Conservation (phyloP, 1,140 invertebrate species). For the Centruroides sculpturatus region DNA sequence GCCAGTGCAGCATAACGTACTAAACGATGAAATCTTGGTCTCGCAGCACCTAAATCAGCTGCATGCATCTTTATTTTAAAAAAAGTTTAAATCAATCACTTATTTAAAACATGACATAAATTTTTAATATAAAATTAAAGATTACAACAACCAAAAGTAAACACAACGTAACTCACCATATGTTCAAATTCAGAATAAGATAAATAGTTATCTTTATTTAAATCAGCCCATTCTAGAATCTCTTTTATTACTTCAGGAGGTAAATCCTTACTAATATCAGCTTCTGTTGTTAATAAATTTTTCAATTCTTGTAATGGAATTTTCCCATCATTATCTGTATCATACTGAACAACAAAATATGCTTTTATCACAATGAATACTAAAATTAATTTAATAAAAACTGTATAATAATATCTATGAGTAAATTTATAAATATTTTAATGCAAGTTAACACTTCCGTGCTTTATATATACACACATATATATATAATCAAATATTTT, state of each 20-base stretch:
- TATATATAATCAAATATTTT: too few species aligned
- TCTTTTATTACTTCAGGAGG: constrained; percentile 50
- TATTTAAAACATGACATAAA: too few species aligned
- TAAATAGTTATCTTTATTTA: constrained; percentile 51
- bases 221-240: constrained; percentile 53
- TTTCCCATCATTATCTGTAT: constrained; percentile 52
- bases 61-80: constrained; percentile 7
- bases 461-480: too few species aligned
- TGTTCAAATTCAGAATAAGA: constrained; percentile 62
- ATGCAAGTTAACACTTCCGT: too few species aligned
- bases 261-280: constrained; percentile 47
- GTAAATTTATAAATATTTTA: too few species aligned
- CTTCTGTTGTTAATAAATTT: constrained; percentile 42
- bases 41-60: constrained; percentile 8
- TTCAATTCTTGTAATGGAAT: constrained; percentile 54
- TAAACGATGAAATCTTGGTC: constrained; percentile 17
- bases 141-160: too few species aligned
- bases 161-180: constrained; percentile 39
- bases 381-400: too few species aligned
- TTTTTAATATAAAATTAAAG: too few species aligned
- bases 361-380: too few species aligned
- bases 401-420: too few species aligned
- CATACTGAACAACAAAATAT: constrained; percentile 39
- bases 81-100: too few species aligned
- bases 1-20: constrained; percentile 21